Base-by-base conservation (phyloP, 2,888 invertebrate species). In the Amphiduros pacificus region DNA sequence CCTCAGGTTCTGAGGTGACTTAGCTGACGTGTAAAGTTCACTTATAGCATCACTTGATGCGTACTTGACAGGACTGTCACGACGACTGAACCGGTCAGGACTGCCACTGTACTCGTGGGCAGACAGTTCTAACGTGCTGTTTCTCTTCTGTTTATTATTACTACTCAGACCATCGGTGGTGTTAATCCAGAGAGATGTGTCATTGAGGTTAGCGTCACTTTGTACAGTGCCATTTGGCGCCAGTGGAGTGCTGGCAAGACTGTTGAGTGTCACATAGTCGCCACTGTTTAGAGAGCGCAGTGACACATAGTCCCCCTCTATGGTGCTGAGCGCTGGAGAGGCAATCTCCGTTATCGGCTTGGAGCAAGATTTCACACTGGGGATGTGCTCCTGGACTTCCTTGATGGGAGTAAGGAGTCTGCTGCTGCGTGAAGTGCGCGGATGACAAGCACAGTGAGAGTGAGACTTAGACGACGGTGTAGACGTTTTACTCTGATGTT, bases 41-140 rank as follows among this genome's bases (percentile, higher is more conserved):
- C 63, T 67, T 41, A 65, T 67, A 28, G 51, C 55, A 49, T 62
- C 58, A 49, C 64, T 63, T 41, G 22, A 44, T 36, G 64, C 64
- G 44, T 63, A 67, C 51, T 59, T 55, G 26, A 63, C 59, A 1
- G 61, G 63, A 55, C 62, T 63, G 22, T 44, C 54, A n/a, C 56
- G 32, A 36, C 29, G 48, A 20, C 49, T 41, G 14, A 28, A 9
- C 17, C 24, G 2, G 31, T 20, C 52, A 14, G 53, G n/a, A n/a
- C 31, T 51, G 51, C 51, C 27, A 28, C 22, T 51, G 51, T 51
- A 51, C 24, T 51, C 40, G n/a, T 40, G 40, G 11, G 55, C 24
- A 14, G 55, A 44, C 27, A 55, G 41, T 17, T 55, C 55, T 14
- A 55, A 26, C 3, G 55, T 55, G 17, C 24, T 41, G 44, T 54